Evolutionary conservation across 2,888 invertebrate genomes (phyloP).

Genomic region (Drosophila hamatofila): DNA sequence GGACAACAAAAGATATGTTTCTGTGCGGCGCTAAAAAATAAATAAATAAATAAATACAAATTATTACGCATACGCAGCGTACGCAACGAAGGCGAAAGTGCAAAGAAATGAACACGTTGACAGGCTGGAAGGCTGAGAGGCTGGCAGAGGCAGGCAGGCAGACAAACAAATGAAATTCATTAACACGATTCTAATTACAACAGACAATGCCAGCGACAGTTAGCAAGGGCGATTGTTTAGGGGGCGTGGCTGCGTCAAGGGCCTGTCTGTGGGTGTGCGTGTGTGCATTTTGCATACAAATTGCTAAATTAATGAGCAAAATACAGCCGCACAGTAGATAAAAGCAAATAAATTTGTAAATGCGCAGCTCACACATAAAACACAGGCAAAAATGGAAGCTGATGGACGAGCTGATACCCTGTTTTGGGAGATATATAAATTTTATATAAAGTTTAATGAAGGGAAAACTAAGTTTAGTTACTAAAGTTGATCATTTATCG

Average conservation of each 20-base stretch:
- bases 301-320: slow-evolving; percentile 79
- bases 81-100: slow-evolving; percentile 64
- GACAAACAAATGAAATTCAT: slow-evolving; percentile 78
- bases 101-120: slow-evolving; percentile 43
- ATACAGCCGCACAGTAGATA: slow-evolving; percentile 66
- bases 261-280: slow-evolving; percentile 33
- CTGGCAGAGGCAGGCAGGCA: slow-evolving; percentile 53
- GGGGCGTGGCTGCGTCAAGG: neutral
- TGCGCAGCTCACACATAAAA: slow-evolving; percentile 13
- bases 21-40: slow-evolving; percentile 14
- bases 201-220: slow-evolving; percentile 63
- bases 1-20: slow-evolving; percentile 48
- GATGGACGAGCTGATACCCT: neutral
- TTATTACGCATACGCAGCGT: slow-evolving; percentile 29
- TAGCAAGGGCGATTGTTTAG: slow-evolving; percentile 1
- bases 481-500: neutral
- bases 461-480: too few relatives aligned
- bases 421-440: neutral
- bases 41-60: slow-evolving; percentile 43
- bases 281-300: slow-evolving; percentile 81
- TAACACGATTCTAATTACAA: slow-evolving; percentile 82
- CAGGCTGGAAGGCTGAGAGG: slow-evolving; percentile 41
- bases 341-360: slow-evolving; percentile 63
- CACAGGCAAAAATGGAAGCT: neutral
- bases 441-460: neutral